These are phyloP conservation scores for Mormyrus hasselquistii DNA, from an alignment of 2,797 vertebrate genomes.

Conservation along the genomic window DNA sequence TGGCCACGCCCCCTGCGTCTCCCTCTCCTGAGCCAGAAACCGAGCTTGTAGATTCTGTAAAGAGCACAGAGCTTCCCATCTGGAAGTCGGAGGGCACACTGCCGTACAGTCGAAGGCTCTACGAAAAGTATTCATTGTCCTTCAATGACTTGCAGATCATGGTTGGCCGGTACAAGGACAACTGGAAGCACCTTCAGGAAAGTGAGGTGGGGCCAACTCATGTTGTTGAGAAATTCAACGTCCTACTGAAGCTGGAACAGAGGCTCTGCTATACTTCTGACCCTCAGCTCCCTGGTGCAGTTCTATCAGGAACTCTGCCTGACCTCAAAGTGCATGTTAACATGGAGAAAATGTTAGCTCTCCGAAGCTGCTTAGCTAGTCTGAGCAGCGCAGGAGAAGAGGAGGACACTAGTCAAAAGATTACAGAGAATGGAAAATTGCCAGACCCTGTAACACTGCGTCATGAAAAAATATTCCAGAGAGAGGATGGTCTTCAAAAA, in stretches of 20 bases:
- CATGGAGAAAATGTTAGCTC: constrained; percentile 86
- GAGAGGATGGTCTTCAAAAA: constrained; percentile 74
- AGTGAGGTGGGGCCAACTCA: constrained; percentile 92
- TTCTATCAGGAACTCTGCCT: constrained; percentile 85
- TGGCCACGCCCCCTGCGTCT: constrained; percentile 82
- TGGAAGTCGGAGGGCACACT: constrained; percentile 65
- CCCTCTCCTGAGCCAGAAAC: constrained; percentile 69
- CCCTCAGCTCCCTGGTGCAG: constrained; percentile 88
- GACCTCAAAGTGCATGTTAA: constrained; percentile 96
- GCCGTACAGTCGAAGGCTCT: constrained; percentile 77
- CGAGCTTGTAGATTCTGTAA: constrained; percentile 49
- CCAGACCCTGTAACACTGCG: constrained; percentile 66
- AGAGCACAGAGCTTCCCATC: constrained; percentile 48
- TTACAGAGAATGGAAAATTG: constrained; percentile 40
- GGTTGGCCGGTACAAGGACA: constrained; percentile 90
- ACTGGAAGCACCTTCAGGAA: constrained; percentile 92
- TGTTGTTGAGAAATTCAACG: constrained; percentile 94
- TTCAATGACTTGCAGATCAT: constrained; percentile 97
- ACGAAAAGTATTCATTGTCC: constrained; percentile 86
- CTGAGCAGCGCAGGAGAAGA: constrained; percentile 58
- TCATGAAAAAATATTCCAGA: constrained; percentile 79
- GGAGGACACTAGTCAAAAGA: constrained; percentile 31
- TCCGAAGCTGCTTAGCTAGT: constrained; percentile 78
- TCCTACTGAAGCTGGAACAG: constrained; percentile 86
- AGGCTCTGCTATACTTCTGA: constrained; percentile 92